These are phyloP conservation scores for Melanerpes aurifrons DNA, from an alignment of 2,113 vertebrate species.

Conservation along the genomic window DNA sequence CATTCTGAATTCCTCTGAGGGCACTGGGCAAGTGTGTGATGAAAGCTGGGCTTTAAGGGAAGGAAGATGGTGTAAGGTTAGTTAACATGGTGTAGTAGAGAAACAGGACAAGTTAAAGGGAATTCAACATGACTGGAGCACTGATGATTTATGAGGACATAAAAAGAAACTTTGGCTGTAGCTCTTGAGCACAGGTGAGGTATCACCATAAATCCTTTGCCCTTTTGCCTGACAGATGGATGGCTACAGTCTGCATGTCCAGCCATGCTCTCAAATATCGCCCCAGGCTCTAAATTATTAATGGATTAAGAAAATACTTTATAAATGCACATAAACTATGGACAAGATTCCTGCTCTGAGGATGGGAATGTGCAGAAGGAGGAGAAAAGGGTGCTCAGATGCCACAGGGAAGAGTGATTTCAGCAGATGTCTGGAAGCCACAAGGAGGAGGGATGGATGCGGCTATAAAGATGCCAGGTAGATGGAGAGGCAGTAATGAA, in stretches of 20 bases:
- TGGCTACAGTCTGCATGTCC: not conserved
- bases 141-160: not conserved
- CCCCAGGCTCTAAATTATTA: not conserved
- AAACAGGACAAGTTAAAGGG: not conserved
- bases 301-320: conserved; percentile 4
- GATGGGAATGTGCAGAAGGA: not conserved
- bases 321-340: not conserved
- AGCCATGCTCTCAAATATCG: conserved; percentile 1
- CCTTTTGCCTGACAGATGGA: not conserved
- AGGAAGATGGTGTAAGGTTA: not conserved
- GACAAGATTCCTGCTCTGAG: conserved; percentile 24
- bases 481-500: not conserved
- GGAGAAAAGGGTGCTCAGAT: not conserved
- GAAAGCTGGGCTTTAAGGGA: conserved; percentile 29
- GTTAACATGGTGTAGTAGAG: not conserved
- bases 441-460: not conserved
- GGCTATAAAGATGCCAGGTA: not conserved
- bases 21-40: conserved; percentile 51
- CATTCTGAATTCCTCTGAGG: conserved; percentile 67
- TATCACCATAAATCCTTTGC: not conserved
- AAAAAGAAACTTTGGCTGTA: not conserved
- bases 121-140: not conserved
- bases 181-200: not conserved
- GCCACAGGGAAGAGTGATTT: not conserved
- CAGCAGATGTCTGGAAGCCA: conserved; percentile 2